phyloP scores from a whole-genome alignment of 2,113 vertebrate genomes.

The Onychostoma macrolepis region DNA sequence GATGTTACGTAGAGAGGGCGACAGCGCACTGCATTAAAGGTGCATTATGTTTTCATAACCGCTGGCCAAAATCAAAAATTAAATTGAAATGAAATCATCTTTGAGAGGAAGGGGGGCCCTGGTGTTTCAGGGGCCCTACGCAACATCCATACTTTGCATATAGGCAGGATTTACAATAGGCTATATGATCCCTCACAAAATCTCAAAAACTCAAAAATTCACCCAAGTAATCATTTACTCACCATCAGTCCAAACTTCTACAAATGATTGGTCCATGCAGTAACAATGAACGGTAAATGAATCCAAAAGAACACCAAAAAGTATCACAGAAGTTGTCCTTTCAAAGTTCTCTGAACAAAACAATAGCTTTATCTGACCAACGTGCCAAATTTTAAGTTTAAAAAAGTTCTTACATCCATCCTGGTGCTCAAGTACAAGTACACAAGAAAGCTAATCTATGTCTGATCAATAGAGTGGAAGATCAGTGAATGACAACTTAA shows the following conservation, averaged over 20 bases:
- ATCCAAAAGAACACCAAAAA: neutral
- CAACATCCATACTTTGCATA: no score
- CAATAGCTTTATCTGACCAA: neutral
- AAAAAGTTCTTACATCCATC: neutral
- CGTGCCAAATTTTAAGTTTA: neutral
- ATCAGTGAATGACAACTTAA: neutral
- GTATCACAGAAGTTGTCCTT: neutral
- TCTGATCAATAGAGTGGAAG: neutral
- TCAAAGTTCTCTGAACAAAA: neutral
- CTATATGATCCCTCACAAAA: no score
- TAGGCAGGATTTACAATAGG: no score
- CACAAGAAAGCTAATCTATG: neutral
- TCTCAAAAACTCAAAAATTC: neutral
- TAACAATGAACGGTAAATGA: neutral
- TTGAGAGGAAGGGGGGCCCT: no score
- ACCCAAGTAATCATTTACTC: neutral
- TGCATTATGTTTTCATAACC: no score
- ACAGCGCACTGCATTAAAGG: no score
- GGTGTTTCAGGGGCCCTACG: no score
- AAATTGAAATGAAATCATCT: no score
- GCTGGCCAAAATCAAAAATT: no score
- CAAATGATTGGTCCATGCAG: neutral
- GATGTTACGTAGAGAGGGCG: no score
- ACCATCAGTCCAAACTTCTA: neutral
- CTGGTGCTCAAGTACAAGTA: neutral